Conservation (phyloP, 1,140 invertebrate genomes). For the Trinorchestia longiramus region DNA sequence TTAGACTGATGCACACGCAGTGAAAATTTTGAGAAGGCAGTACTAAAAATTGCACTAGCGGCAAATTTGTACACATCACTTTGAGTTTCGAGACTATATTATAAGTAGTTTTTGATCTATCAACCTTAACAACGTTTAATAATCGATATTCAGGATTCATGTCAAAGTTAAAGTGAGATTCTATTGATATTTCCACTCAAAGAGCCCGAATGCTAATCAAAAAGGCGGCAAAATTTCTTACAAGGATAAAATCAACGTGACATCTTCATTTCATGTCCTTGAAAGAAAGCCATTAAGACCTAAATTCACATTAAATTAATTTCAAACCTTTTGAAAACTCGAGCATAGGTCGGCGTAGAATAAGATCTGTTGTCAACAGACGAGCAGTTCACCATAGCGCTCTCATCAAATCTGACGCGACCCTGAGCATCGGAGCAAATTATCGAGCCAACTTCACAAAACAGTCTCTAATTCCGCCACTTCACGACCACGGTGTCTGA, state of each 20-base stretch:
- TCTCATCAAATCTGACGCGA: not conserved
- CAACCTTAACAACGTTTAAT: too few species aligned
- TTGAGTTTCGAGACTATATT: too few species aligned
- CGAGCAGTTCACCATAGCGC: not conserved
- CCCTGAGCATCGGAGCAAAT: not conserved
- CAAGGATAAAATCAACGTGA: not conserved
- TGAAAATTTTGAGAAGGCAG: too few species aligned
- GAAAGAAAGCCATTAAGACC: not conserved
- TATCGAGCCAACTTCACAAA: constrained; percentile 55
- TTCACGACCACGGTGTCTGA: constrained; percentile 48
- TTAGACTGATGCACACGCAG: too few species aligned
- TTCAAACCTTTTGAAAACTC: not conserved
- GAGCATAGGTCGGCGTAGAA: not conserved
- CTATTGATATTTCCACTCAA: not conserved
- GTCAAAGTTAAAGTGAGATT: not conserved
- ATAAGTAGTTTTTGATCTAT: too few species aligned
- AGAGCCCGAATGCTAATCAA: not conserved
- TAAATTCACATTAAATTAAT: not conserved
- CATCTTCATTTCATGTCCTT: not conserved
- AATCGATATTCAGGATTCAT: not conserved
- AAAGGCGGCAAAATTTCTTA: not conserved
- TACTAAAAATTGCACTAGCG: too few species aligned
- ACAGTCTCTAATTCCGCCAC: constrained; percentile 63
- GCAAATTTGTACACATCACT: not conserved
- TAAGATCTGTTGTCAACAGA: not conserved